Percentiles rank a stretch among this genome's conserved stretches.
Evolutionary conservation across 2,888 invertebrate genomes (phyloP).

Genomic region (Drosophila colorata): DNA sequence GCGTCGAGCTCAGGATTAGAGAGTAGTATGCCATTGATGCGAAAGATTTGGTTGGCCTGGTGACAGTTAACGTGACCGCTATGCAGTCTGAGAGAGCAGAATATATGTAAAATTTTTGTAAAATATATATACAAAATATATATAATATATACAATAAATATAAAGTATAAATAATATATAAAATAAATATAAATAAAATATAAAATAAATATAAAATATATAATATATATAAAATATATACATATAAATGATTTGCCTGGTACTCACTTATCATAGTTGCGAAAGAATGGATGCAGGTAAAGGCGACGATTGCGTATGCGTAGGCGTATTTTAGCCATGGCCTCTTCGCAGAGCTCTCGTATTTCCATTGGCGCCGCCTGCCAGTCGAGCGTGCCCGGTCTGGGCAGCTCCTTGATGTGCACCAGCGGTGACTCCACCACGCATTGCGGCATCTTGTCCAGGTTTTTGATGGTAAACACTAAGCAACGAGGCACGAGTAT

Average conservation of each 20-base stretch:
- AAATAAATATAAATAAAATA: background rate
- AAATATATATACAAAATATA: background rate
- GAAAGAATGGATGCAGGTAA: conserved; percentile 89
- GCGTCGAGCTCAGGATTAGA: conserved; percentile 89
- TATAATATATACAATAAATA: background rate
- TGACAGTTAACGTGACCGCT: conserved; percentile 90
- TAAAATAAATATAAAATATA: no score
- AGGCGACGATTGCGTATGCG: conserved; percentile 88
- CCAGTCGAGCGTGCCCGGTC: conserved; percentile 86
- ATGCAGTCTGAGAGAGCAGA: conserved; percentile 86
- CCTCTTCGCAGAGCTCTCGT: conserved; percentile 88
- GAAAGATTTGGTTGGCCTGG: conserved; percentile 90
- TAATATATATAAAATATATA: background rate
- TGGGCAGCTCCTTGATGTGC: conserved; percentile 86
- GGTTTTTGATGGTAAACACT: conserved; percentile 89
- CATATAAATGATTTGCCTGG: background rate
- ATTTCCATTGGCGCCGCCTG: conserved; percentile 74
- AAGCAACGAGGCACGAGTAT: background rate
- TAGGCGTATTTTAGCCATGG: conserved; percentile 88
- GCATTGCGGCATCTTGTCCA: conserved; percentile 89
- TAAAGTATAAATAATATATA: background rate
- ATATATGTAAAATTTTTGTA: no score
- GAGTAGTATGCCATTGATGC: conserved; percentile 89
- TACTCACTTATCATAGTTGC: conserved; percentile 89
- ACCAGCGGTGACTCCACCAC: conserved; percentile 87